Conservation (phyloP, 1,140 invertebrate species). For the Lysiphlebus fabarum region DNA sequence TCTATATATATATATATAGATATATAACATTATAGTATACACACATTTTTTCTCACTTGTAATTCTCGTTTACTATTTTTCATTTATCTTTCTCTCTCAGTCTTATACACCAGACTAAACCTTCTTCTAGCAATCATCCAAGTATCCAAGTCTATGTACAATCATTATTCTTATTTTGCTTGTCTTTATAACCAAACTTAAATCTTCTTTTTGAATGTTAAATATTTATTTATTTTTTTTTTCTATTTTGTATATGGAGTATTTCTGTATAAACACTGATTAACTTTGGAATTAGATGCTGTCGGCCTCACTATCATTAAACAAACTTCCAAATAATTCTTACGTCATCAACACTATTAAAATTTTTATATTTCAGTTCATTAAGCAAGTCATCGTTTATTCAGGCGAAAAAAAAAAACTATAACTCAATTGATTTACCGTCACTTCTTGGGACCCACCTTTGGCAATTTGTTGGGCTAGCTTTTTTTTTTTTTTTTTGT, state of each 20-base stretch:
- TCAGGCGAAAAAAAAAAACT: background rate
- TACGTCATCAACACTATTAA: constrained; percentile 31
- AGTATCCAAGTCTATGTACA: constrained; percentile 2
- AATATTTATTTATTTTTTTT: too few species aligned
- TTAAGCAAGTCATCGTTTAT: background rate
- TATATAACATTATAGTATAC: too few species aligned
- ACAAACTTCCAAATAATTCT: constrained; percentile 30
- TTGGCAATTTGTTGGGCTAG: too few species aligned
- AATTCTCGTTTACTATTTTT: background rate
- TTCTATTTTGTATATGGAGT: too few species aligned
- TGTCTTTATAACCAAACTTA: constrained; percentile 8
- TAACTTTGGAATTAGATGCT: background rate
- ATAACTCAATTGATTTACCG: background rate
- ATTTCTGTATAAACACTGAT: background rate
- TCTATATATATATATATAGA: too few species aligned
- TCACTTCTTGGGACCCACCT: background rate
- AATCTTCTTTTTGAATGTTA: background rate
- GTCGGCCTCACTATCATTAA: constrained; percentile 32
- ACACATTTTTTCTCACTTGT: constrained; percentile 9
- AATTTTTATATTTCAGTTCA: constrained; percentile 25
- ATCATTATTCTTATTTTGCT: constrained; percentile 2
- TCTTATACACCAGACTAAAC: constrained; percentile 1
- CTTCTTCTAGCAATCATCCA: background rate
- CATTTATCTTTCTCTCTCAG: constrained; percentile 10
- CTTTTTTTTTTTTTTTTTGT: too few species aligned